Evolutionary conservation across 2,113 vertebrate genomes (phyloP).

Genomic region (Meleagris gallopavo): DNA sequence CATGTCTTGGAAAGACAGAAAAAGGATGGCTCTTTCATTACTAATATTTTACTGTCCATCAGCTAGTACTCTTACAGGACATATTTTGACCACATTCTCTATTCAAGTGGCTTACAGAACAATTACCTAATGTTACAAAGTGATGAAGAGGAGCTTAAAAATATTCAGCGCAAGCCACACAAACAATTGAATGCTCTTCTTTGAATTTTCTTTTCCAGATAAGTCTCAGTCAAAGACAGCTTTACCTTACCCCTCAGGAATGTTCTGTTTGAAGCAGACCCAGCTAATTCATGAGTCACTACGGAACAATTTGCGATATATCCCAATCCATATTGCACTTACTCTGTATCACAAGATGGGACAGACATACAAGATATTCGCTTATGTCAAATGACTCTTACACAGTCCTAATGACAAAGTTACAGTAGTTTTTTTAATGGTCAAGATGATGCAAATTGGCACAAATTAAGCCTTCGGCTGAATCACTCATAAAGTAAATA

Average conservation of each 20-base stretch:
- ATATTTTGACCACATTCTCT: conserved; percentile 61
- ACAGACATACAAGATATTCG: not conserved
- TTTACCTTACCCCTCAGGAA: conserved; percentile 11
- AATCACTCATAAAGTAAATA: not conserved
- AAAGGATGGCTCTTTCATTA: not conserved
- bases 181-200: not conserved
- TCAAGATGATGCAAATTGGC: not conserved
- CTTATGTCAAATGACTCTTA: not conserved
- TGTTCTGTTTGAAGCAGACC: conserved; percentile 15
- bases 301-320: not conserved
- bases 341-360: not conserved
- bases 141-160: conserved; percentile 41
- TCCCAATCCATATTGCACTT: not conserved
- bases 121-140: conserved; percentile 26
- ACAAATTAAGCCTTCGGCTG: not conserved
- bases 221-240: not conserved
- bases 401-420: not conserved
- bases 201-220: not conserved
- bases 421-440: not conserved
- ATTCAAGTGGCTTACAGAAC: conserved; percentile 52
- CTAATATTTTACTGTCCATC: conserved; percentile 1
- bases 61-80: conserved; percentile 45
- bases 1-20: conserved; percentile 34
- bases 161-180: not conserved
- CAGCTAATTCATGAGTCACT: not conserved